Evolutionary conservation across 2,888 invertebrate species (phyloP).

Genomic region (Chymomyza caudatula): DNA sequence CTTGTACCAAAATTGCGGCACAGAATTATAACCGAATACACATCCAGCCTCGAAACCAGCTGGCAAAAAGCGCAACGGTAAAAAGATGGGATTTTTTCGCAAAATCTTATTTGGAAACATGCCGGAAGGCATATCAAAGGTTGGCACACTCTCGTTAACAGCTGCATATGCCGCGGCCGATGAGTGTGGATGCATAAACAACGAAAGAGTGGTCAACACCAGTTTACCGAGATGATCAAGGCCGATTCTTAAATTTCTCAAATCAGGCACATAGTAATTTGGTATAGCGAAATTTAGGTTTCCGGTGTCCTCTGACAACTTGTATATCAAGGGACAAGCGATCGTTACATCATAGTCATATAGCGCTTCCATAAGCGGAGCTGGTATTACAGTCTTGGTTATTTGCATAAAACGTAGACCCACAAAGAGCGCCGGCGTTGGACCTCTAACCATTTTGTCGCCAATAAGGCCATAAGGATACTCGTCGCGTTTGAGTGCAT

Average conservation of each 20-base stretch:
- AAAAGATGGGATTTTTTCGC: neutral
- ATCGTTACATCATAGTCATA: neutral
- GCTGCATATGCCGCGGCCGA: neutral
- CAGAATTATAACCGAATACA: conserved; percentile 7
- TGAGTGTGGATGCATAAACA: conserved; percentile 10
- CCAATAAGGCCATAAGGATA: conserved; percentile 18
- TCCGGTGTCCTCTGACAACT: neutral
- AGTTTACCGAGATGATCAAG: neutral
- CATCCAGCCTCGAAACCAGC: conserved; percentile 27
- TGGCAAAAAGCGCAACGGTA: conserved; percentile 20
- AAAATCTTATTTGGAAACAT: neutral
- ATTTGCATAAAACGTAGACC: conserved; percentile 25
- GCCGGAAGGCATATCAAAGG: conserved; percentile 8
- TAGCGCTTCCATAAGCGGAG: neutral
- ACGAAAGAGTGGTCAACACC: conserved; percentile 11
- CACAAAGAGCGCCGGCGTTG: conserved; percentile 34
- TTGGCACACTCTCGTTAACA: neutral
- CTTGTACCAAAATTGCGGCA: neutral
- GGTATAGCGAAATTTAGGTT: neutral
- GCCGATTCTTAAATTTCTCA: neutral
- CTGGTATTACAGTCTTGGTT: neutral
- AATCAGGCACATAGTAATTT: conserved; percentile 19
- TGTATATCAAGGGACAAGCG: neutral
- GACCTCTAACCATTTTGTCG: conserved; percentile 9
- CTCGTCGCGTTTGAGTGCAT: conserved; percentile 21